Conservation (phyloP, 2,888 invertebrate species). For the Kryphioiulus occultus region DNA sequence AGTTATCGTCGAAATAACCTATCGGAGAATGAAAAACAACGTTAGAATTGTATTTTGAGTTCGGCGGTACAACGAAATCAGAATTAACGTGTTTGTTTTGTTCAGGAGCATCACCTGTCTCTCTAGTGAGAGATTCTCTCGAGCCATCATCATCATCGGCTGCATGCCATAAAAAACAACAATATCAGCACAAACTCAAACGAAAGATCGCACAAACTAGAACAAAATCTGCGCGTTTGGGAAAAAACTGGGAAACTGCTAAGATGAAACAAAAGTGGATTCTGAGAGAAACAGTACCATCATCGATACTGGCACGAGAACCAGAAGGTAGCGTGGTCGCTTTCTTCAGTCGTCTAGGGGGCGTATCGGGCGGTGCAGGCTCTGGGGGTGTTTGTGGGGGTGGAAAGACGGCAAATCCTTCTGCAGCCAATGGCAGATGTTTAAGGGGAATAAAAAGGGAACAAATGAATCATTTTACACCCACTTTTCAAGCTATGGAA, state of each 20-base stretch:
- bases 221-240: slow-evolving; percentile 42
- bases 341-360: slow-evolving; percentile 63
- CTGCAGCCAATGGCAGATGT: slow-evolving; percentile 50
- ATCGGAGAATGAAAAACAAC: neutral
- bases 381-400: slow-evolving; percentile 85
- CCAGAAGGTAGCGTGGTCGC: slow-evolving; percentile 59
- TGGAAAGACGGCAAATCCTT: slow-evolving; percentile 83
- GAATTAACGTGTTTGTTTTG: neutral
- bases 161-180: slow-evolving; percentile 55
- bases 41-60: neutral
- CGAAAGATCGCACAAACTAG: slow-evolving; percentile 43
- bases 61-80: neutral
- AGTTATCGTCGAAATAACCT: slow-evolving; percentile 62
- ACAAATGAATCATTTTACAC: slow-evolving; percentile 27
- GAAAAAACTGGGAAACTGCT: neutral
- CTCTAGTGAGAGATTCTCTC: slow-evolving; percentile 56
- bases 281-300: slow-evolving; percentile 58
- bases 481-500: neutral
- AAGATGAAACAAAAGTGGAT: neutral
- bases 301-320: slow-evolving; percentile 70
- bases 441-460: slow-evolving; percentile 42
- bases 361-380: slow-evolving; percentile 80
- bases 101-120: slow-evolving; percentile 55
- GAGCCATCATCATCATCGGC: slow-evolving; percentile 57
- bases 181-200: slow-evolving; percentile 51